Evolutionary conservation across 2,113 vertebrate species (phyloP), one percentile per base, ranked within the genome.

Genomic region (Rhadina sibilatrix): DNA sequence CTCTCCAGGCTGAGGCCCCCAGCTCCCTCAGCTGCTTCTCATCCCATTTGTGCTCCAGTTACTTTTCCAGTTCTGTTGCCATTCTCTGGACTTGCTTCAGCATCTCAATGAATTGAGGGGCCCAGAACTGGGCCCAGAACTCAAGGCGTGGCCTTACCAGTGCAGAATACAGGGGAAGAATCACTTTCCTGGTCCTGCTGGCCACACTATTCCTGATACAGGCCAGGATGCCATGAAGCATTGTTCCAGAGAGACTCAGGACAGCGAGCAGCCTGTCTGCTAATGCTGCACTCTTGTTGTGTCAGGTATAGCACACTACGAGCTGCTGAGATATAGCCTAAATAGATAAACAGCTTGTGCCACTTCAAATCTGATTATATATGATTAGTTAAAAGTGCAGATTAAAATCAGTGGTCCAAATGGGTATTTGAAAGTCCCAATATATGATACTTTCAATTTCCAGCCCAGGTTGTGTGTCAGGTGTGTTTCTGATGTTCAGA

Each of bases 271-370:
- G 53, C 44, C 53, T 72, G 38, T 8, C 30, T 42, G 28, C 20
- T 75, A 33, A 9, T 49, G 47, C 72, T 40, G 37, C 6, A 1
- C 30, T 38, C 38, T 15, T 9, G 1, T 5, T 3, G 6, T 33
- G 31, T 33, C 61, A 53, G 37, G 11, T 42, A 15, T 0, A 3
- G n/a, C 16, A 22, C 33, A 2, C 11, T 5, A 15, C 0, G 3
- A 12, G 24, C 5, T 30, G 38, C 22, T 50, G 38, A 28, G 28
- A 35, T 35, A 16, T 4, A 40, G 11, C 13, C 53, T 10, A 61
- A 35, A 38, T 8, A 18, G 2, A 18, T 18, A 23, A 69, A 56
- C 31, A 47, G 9, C 35, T 53, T 23, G 22, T 57, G 35, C 28
- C 19, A 4, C 31, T 71, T 91, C 47, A 53, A 10, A 50, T 20